Evolutionary conservation across 2,888 invertebrate species (phyloP), one percentile per base, ranked within the genome.

Genomic region (Hypolimnas misippus): DNA sequence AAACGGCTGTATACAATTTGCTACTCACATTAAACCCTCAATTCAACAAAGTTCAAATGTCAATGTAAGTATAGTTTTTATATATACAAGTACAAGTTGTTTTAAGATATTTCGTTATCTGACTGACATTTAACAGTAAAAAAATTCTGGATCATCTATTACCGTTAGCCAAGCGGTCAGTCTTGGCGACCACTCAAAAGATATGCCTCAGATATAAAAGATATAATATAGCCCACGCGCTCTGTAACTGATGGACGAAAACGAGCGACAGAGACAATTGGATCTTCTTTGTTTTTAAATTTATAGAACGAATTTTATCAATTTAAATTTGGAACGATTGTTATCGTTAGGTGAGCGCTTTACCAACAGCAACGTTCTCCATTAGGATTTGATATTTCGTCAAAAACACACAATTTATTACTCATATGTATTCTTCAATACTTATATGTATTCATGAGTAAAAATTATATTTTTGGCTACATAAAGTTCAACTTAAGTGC

Each of bases 101-200:
- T 40, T 14, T 14, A 53, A 62, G 38, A 52, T 56, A 62, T 51
- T 59, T 62, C 59, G 54, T 68, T 70, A 68, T 68, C 68, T 66
- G 70, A 71, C 72, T 73, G 77, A 77, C 75, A 74, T 79, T 83
- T 82, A 84, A 84, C 84, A 79, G 84, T 84, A 82, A 83, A 80
- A 59, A 80, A 79, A 82, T 77, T 76, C 79, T 79, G 79, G 78
- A 74, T 77, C 76, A 73, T 70, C 70, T 63, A 55, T 67, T 74
- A 83, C 85, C 85, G 86, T 85, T 85, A 77, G 75, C 76, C 73
- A 14, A 76, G 75, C 78, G 73, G 73, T 71, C 74, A 65, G 25
- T n/a, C n/a, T 42, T 55, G 65, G 62, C 33, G 49, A 56, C 46
- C 49, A 49, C 49, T 49, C 49, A 65, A 65, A 52, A 42, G 53